These are phyloP conservation scores for Ammodramus savannarum DNA, from an alignment of 2,113 vertebrate species.

Conservation along the genomic window DNA sequence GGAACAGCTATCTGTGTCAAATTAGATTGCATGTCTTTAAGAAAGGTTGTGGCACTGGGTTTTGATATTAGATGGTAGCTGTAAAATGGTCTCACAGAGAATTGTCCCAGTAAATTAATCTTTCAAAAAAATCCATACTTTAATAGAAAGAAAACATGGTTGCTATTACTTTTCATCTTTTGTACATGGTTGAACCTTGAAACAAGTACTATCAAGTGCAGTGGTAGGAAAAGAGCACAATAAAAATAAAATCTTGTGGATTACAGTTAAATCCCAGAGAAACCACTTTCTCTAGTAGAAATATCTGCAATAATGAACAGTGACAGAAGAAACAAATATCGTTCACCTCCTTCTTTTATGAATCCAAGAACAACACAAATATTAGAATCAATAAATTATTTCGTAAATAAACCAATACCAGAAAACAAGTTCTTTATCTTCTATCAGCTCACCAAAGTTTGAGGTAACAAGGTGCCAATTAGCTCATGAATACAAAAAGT, in stretches of 20 bases:
- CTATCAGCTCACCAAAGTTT: not conserved
- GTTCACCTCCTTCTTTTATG: not conserved
- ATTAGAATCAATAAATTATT: not conserved
- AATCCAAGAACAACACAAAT: not conserved
- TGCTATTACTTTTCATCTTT: conserved; percentile 41
- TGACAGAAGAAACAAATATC: conserved; percentile 9
- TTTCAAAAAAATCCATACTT: conserved; percentile 49
- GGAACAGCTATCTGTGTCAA: not conserved
- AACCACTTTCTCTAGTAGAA: conserved; percentile 10
- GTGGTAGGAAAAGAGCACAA: conserved; percentile 35
- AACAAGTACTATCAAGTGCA: conserved; percentile 13
- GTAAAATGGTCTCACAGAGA: conserved; percentile 31
- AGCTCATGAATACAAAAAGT: not conserved
- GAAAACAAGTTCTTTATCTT: not conserved
- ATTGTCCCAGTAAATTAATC: conserved; percentile 43
- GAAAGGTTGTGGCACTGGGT: not conserved
- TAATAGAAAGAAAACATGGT: conserved; percentile 52
- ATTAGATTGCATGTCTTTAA: conserved; percentile 31
- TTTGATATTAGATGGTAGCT: conserved; percentile 8
- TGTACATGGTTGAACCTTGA: conserved; percentile 45
- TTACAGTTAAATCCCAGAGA: conserved; percentile 52
- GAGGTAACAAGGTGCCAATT: not conserved
- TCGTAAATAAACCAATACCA: not conserved
- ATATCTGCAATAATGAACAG: conserved; percentile 8
- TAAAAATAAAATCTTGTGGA: conserved; percentile 61